phyloP scores from a whole-genome alignment of 2,888 invertebrate genomes.

The Lasius fuliginosus region DNA sequence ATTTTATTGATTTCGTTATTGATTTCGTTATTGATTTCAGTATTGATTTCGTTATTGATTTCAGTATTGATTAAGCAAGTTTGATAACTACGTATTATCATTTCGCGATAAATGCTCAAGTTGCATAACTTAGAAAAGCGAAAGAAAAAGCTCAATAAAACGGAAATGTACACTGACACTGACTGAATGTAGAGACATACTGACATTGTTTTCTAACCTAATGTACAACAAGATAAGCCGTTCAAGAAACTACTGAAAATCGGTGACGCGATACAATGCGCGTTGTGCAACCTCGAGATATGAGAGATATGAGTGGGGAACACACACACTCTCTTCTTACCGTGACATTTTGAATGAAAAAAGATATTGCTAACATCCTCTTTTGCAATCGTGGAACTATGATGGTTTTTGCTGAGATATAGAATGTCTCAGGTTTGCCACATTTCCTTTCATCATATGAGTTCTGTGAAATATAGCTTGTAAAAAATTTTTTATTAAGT shows the following conservation, averaged over 20 bases:
- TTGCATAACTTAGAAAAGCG: neutral
- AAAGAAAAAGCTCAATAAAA: neutral
- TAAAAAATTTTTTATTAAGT: neutral
- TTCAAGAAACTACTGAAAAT: slow-evolving; percentile 53
- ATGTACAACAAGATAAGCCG: slow-evolving; percentile 47
- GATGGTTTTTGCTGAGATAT: slow-evolving; percentile 15
- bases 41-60: neutral
- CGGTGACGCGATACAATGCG: slow-evolving; percentile 23
- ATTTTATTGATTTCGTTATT: neutral
- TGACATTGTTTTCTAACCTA: slow-evolving; percentile 4
- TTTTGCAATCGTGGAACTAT: slow-evolving; percentile 2
- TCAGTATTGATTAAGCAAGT: slow-evolving; percentile 16
- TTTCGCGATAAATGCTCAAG: slow-evolving; percentile 12
- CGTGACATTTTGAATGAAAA: slow-evolving; percentile 23
- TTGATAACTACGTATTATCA: neutral
- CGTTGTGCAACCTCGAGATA: slow-evolving; percentile 45
- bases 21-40: slow-evolving; percentile 10
- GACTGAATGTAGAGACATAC: neutral
- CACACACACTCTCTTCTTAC: slow-evolving; percentile 6
- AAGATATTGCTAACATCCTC: slow-evolving; percentile 1
- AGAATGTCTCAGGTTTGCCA: neutral
- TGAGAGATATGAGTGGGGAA: slow-evolving; percentile 54
- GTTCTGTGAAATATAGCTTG: neutral
- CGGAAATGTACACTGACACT: neutral
- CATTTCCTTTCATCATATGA: slow-evolving; percentile 7